Conservation (phyloP, 2,888 invertebrate genomes). For the Aporophyla lueneburgensis region DNA sequence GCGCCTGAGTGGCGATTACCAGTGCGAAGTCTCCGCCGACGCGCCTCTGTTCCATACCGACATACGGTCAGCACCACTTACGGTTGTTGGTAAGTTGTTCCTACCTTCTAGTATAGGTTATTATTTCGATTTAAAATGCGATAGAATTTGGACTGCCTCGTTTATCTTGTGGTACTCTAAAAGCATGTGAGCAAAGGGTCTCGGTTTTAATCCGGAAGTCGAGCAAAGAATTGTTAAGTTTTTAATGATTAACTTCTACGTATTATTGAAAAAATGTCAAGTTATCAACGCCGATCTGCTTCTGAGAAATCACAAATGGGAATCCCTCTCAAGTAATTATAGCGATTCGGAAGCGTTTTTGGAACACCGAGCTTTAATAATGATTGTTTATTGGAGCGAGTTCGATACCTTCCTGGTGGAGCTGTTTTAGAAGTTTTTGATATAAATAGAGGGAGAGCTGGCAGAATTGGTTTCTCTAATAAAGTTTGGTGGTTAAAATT, state of each 20-base stretch:
- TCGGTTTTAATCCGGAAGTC: neutral
- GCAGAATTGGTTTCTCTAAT: neutral
- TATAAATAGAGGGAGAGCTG: neutral
- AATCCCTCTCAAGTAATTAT: conserved; percentile 25
- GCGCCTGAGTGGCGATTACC: conserved; percentile 92
- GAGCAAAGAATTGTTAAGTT: neutral
- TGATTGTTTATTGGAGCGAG: conserved; percentile 39
- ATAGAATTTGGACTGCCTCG: neutral
- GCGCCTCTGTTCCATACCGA: conserved; percentile 93
- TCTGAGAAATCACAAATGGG: conserved; percentile 1
- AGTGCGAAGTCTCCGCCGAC: conserved; percentile 94
- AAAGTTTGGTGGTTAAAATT: neutral
- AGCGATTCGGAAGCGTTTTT: neutral
- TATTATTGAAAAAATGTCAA: neutral
- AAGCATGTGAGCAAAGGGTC: neutral
- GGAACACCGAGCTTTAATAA: conserved; percentile 23
- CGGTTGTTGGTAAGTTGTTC: conserved; percentile 92
- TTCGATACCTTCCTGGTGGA: conserved; percentile 24
- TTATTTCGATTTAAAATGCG: neutral
- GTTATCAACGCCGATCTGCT: neutral
- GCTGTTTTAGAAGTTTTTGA: conserved; percentile 10
- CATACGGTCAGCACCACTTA: conserved; percentile 91
- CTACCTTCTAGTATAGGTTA: neutral
- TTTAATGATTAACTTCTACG: neutral
- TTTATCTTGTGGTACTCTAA: neutral